Conservation (phyloP, 2,113 vertebrate genomes). For the Uria aalge region DNA sequence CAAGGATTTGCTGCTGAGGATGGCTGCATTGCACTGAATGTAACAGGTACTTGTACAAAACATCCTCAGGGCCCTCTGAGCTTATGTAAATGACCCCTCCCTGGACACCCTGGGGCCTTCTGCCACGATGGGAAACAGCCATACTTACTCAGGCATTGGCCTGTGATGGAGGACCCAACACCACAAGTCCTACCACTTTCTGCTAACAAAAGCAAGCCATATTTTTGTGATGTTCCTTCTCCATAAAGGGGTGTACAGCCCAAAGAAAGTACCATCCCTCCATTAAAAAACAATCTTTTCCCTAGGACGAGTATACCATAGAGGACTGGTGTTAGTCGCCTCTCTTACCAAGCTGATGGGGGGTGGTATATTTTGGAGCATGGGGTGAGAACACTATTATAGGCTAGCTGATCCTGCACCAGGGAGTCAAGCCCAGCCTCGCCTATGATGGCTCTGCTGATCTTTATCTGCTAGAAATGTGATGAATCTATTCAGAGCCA, state of each 20-base stretch:
- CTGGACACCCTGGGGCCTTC: background rate
- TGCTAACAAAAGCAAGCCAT: background rate
- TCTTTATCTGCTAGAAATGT: constrained; percentile 7
- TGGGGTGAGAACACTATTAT: background rate
- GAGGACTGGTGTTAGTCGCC: background rate
- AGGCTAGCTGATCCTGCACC: background rate
- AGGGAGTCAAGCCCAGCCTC: background rate
- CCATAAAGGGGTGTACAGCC: background rate
- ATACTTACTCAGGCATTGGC: background rate
- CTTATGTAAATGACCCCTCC: background rate
- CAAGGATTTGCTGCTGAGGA: background rate
- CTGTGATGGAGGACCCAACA: background rate
- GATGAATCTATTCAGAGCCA: background rate
- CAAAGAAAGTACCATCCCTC: background rate
- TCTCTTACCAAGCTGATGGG: background rate
- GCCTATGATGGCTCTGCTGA: background rate
- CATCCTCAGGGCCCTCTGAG: background rate
- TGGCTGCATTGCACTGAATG: background rate
- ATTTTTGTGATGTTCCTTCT: background rate
- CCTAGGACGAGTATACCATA: background rate
- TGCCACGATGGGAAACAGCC: background rate
- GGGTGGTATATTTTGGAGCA: background rate
- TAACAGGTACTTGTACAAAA: background rate
- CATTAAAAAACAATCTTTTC: background rate
- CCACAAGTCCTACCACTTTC: background rate